Conservation (phyloP, 1,140 invertebrate species). For the Melipona quadrifasciata region DNA sequence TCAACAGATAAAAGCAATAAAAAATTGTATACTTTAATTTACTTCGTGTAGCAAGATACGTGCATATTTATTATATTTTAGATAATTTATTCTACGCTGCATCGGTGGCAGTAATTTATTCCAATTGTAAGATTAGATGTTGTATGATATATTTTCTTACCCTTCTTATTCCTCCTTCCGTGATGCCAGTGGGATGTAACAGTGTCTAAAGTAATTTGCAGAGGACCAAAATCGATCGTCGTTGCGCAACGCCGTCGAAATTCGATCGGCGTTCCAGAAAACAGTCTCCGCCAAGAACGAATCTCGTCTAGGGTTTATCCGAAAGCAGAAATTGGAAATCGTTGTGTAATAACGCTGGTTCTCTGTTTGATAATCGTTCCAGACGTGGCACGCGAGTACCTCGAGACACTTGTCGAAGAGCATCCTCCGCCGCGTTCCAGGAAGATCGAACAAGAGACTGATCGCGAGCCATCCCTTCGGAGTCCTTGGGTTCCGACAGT, state of each 20-base stretch:
- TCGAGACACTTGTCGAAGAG: slow-evolving; percentile 3
- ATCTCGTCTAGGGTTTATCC: not conserved
- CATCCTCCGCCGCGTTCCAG: slow-evolving; percentile 40
- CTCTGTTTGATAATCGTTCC: slow-evolving; percentile 31
- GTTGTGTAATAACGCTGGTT: slow-evolving; percentile 48
- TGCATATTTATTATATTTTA: too few species aligned
- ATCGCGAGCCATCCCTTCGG: slow-evolving; percentile 16
- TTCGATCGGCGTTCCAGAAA: not conserved
- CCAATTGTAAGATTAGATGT: too few species aligned
- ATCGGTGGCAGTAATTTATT: too few species aligned
- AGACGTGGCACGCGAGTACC: slow-evolving; percentile 50
- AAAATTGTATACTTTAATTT: not conserved
- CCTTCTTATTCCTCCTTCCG: too few species aligned
- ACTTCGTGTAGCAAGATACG: too few species aligned
- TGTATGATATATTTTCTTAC: too few species aligned
- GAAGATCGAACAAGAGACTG: slow-evolving; percentile 41
- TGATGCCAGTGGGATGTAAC: too few species aligned
- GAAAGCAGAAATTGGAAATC: slow-evolving; percentile 19
- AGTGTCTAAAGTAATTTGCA: not conserved
- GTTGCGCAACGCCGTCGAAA: not conserved
- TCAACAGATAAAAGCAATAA: not conserved
- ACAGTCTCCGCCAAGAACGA: too few species aligned
- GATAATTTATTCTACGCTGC: too few species aligned
- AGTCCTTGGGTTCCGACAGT: slow-evolving; percentile 33
- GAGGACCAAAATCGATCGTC: not conserved